These are phyloP conservation scores for Plebejus melissa DNA, from an alignment of 2,888 invertebrate genomes.

Conservation along the genomic window DNA sequence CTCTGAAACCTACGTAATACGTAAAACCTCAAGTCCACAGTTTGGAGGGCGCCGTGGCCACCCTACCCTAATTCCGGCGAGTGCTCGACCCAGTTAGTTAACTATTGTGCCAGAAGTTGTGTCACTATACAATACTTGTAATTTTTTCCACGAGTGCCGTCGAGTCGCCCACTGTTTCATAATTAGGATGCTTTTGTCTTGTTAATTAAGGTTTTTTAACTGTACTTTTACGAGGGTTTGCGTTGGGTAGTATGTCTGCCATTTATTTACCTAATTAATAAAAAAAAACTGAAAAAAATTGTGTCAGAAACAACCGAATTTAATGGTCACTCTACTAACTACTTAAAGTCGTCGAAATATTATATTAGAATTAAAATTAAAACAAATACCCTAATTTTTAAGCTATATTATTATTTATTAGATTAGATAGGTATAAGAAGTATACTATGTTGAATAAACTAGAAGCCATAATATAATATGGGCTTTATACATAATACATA, in stretches of 20 bases:
- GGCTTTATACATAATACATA: too few relatives aligned
- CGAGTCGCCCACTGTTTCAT: constrained; percentile 20
- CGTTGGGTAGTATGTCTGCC: not conserved
- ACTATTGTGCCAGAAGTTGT: constrained; percentile 16
- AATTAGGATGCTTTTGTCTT: constrained; percentile 26
- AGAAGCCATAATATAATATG: too few relatives aligned
- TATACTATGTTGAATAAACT: too few relatives aligned
- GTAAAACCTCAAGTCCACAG: not conserved
- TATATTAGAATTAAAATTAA: too few relatives aligned
- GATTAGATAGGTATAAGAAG: too few relatives aligned
- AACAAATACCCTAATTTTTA: too few relatives aligned
- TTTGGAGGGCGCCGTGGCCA: not conserved
- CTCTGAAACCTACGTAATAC: not conserved
- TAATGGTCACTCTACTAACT: too few relatives aligned
- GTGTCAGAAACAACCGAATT: not conserved
- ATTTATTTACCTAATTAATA: not conserved
- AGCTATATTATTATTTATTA: too few relatives aligned
- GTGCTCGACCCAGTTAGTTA: constrained; percentile 19
- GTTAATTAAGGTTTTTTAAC: constrained; percentile 22
- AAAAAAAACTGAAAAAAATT: not conserved
- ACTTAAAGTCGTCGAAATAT: too few relatives aligned
- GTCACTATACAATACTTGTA: constrained; percentile 21
- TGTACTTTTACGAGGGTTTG: not conserved
- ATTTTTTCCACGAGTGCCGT: constrained; percentile 19
- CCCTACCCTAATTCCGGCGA: constrained; percentile 13